Evolutionary conservation across 2,888 invertebrate species (phyloP).

Genomic region (Dioctria linearis): DNA sequence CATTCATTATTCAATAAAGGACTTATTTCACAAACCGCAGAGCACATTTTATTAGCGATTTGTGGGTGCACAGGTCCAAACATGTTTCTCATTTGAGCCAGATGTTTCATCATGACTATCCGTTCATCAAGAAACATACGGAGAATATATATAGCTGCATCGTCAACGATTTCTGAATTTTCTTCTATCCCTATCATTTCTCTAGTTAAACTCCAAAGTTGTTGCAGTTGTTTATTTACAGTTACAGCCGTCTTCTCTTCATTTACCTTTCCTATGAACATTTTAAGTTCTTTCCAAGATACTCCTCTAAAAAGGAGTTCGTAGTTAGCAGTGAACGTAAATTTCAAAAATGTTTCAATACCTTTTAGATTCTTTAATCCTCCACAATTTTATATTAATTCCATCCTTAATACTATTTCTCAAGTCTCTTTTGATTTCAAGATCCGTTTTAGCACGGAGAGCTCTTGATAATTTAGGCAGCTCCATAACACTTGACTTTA

Average conservation of each 20-base stretch:
- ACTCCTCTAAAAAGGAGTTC: slow-evolving; percentile 68
- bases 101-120: slow-evolving; percentile 75
- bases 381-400: slow-evolving; percentile 58
- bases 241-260: slow-evolving; percentile 66
- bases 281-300: slow-evolving; percentile 73
- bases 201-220: slow-evolving; percentile 69
- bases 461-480: slow-evolving; percentile 78
- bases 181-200: slow-evolving; percentile 74
- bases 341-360: slow-evolving; percentile 10
- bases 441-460: slow-evolving; percentile 76
- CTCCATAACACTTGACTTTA: slow-evolving; percentile 60
- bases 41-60: slow-evolving; percentile 75
- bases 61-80: slow-evolving; percentile 75
- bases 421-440: slow-evolving; percentile 69
- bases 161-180: slow-evolving; percentile 75
- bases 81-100: slow-evolving; percentile 74
- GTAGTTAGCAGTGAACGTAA: neutral
- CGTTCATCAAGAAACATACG: slow-evolving; percentile 75
- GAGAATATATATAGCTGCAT: slow-evolving; percentile 76
- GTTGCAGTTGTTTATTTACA: slow-evolving; percentile 68
- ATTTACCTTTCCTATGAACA: slow-evolving; percentile 68
- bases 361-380: slow-evolving; percentile 58
- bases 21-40: slow-evolving; percentile 73
- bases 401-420: slow-evolving; percentile 58
- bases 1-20: slow-evolving; percentile 72